Percentiles rank a stretch among this genome's conserved stretches.
Evolutionary conservation across 2,888 invertebrate genomes (phyloP).

Genomic region (Ophioninae sp.): DNA sequence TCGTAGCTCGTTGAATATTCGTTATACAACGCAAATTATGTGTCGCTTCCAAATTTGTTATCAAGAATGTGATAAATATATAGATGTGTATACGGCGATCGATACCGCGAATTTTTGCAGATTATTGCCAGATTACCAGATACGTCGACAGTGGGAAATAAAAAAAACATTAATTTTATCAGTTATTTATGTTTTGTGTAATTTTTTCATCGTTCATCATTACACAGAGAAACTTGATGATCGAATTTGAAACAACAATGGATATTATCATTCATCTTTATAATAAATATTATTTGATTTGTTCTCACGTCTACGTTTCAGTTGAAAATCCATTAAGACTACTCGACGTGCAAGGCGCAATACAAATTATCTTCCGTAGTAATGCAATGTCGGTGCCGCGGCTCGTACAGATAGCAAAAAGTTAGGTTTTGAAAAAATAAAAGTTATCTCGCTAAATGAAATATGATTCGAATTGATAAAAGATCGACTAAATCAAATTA

Average conservation of each 20-base stretch:
- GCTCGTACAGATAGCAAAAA: no score
- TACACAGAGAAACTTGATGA: neutral
- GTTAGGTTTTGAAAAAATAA: no score
- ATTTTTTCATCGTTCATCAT: neutral
- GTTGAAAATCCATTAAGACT: no score
- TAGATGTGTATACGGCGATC: neutral
- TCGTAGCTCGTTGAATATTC: neutral
- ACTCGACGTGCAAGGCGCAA: neutral
- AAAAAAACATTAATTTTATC: neutral
- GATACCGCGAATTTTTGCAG: neutral
- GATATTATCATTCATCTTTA: neutral
- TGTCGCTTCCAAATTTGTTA: neutral
- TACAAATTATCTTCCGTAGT: conserved; percentile 16
- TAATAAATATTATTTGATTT: neutral
- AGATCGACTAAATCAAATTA: no score
- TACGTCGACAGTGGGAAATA: neutral
- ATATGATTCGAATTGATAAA: no score
- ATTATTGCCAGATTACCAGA: neutral
- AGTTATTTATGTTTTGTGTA: neutral
- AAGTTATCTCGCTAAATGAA: no score
- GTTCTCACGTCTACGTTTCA: neutral
- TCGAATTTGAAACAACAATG: neutral
- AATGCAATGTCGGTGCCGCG: conserved; percentile 31
- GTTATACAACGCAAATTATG: neutral
- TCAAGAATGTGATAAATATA: neutral